Evolutionary conservation across 1,140 invertebrate genomes (phyloP), one percentile per base, ranked within the genome.

Genomic region (Drosophila parabipectinata): DNA sequence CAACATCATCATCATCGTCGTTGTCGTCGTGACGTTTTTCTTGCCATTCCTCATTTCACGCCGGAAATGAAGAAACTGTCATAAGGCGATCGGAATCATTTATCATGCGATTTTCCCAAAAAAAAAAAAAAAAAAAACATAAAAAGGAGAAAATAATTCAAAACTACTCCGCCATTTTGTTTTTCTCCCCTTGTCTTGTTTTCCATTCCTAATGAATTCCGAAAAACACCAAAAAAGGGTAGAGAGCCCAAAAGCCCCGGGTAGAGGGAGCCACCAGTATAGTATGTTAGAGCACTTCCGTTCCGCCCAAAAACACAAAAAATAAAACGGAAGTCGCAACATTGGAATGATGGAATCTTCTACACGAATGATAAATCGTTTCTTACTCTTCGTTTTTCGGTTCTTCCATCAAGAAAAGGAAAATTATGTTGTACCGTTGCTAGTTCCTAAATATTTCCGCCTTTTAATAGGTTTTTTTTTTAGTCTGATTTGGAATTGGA

Each of bases 1-100:
- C 61, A 58, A 10, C 30, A 34, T 51, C 45, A 50, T 15, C 12
- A 37, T 41, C 37, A 8, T 32, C 45, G 10, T 44, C 45, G 34
- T 68, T 24, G 10, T 32, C 45, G 10, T 44, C 45, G 34, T 68
- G 66, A 69, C 63, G 63, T 50, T 69, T 34, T 64, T 34, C 50
- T 48, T 54, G 63, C 58, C 58, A 37, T 72, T 88, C 83, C 83
- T 87, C 83, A 88, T 88, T 83, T 87, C 76, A 80, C 64, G 82
- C 88, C 88, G 90, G 90, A 91, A 91, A 91, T 91, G 90, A 91
- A 90, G 85, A 91, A 91, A 91, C 82, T 91, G 90, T 91, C 90
- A 91, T 90, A 90, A 91, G 75, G 68, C 83, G 89, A 90, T 90
- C 85, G 85, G 53, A 88, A 88, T 90, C 90, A 91, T 91, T 91